Evolutionary conservation across 35 echinoderm and acorn worm species (phyloP), one percentile per base, ranked within the genome.

Genomic region (Nesometra sesokonis): DNA sequence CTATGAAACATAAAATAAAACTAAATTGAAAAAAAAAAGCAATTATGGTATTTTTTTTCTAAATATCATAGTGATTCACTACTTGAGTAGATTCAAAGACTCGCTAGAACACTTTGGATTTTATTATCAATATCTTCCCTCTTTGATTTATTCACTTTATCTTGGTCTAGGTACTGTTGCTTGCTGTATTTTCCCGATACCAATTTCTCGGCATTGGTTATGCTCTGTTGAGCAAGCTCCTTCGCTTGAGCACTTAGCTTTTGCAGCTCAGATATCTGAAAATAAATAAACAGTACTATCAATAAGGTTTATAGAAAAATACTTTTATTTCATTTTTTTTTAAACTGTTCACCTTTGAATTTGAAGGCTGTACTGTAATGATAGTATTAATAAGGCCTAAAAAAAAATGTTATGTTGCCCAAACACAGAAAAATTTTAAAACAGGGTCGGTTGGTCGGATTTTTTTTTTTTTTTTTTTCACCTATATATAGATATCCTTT

Each of bases 181-280:
- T 98, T 98, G 31, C 92, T 91, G 35, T 91, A 85, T 33, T 94
- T 93, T 21, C 90, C 90, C 31, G 82, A 36, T 0, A 98, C 92
- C 4, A 98, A 90, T 47, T 93, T 98, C 88, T 98, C 95, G 3
- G 92, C 95, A 57, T 98, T 93, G 80, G 86, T 93, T 8, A 98
- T 78, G 40, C 89, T 83, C 0, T 87, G 40, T 13, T 85, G 82
- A 35, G 91, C 86, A 0, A 98, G 67, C 27, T 98, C 95, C 90
- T 98, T 98, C 17, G 91, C 82, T 32, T 89, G 84, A 34, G 52
- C 35, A 7, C 85, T 47, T 2, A 91, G 76, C 88, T 98, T 98
- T 90, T 98, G 95, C 0, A 91, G 35, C 77, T 98, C 92, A 77
- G 29, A 76, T 32, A 98, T 82, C 95, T 98, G 87, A 30, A 40